These are phyloP conservation scores for Trichogramma evanescens DNA, from an alignment of 2,888 invertebrate species.

Conservation along the genomic window DNA sequence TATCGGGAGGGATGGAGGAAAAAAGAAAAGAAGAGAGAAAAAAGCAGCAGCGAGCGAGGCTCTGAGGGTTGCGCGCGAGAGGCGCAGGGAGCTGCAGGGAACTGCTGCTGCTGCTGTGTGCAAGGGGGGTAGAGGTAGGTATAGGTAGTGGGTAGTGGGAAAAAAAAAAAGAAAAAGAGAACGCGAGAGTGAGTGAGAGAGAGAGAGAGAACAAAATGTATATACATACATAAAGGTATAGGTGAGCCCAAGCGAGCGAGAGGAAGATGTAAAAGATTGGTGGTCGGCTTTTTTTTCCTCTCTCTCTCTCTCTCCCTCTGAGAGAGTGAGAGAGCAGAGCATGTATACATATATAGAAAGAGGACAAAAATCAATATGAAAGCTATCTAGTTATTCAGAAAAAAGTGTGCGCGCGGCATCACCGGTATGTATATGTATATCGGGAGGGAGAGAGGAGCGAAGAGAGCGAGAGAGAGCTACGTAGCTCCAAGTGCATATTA, in stretches of 20 bases:
- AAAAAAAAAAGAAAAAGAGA: conserved; percentile 6
- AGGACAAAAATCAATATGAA: conserved; percentile 49
- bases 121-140: conserved; percentile 19
- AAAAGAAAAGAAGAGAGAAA: conserved; percentile 17
- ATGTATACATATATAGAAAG: conserved; percentile 2
- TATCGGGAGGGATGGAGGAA: conserved; percentile 22
- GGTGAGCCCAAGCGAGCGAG: conserved; percentile 19
- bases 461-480: not conserved
- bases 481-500: too few relatives aligned
- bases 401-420: not conserved
- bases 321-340: conserved; percentile 31
- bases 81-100: conserved; percentile 14
- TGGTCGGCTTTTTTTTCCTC: conserved; percentile 20
- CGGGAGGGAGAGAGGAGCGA: not conserved
- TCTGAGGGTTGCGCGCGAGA: conserved; percentile 1
- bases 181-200: conserved; percentile 3
- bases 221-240: conserved; percentile 20
- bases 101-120: conserved; percentile 17
- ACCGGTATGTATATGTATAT: not conserved
- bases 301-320: conserved; percentile 16
- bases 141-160: conserved; percentile 11
- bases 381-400: conserved; percentile 28
- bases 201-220: conserved; percentile 11
- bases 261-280: conserved; percentile 17
- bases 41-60: conserved; percentile 28